These are phyloP conservation scores for Parazoanthus swiftii DNA, from an alignment of 92 coral and sea anemone species.

Conservation along the genomic window DNA sequence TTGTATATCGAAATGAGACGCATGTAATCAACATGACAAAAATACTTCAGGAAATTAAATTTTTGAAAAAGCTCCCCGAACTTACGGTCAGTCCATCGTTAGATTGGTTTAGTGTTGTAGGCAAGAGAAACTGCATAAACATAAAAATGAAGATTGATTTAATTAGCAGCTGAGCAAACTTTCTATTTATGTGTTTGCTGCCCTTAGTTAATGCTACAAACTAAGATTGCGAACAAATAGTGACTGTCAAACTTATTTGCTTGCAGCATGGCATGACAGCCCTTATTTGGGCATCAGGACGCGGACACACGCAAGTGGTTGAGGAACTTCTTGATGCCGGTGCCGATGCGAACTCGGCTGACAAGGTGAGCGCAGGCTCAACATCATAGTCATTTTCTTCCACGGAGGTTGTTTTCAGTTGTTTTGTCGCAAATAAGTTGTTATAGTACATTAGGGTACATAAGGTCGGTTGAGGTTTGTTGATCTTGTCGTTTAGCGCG, in stretches of 20 bases:
- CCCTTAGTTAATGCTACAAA: not conserved
- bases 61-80: not conserved
- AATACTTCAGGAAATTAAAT: not conserved
- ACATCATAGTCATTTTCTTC: too few species aligned
- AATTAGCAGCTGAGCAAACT: too few species aligned
- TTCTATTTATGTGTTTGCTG: too few species aligned
- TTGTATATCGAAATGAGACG: too few species aligned
- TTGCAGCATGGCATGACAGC: slow-evolving; percentile 98
- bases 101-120: too few species aligned
- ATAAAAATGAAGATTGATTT: not conserved
- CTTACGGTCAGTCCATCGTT: too few species aligned
- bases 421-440: too few species aligned
- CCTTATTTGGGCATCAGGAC: slow-evolving; percentile 98
- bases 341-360: slow-evolving; percentile 87
- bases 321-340: slow-evolving; percentile 88
- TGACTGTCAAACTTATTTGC: not conserved
- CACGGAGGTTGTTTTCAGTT: too few species aligned
- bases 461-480: not conserved
- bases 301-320: slow-evolving; percentile 90
- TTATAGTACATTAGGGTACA: too few species aligned
- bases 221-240: not conserved
- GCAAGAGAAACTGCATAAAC: not conserved
- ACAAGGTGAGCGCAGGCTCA: slow-evolving; percentile 64
- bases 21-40: too few species aligned
- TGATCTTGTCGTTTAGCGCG: not conserved